A percentile compares a stretch with the other conserved stretches of the same genome.
phyloP scores from a whole-genome alignment of 2,888 invertebrate genomes.

The Nomada fucata region DNA sequence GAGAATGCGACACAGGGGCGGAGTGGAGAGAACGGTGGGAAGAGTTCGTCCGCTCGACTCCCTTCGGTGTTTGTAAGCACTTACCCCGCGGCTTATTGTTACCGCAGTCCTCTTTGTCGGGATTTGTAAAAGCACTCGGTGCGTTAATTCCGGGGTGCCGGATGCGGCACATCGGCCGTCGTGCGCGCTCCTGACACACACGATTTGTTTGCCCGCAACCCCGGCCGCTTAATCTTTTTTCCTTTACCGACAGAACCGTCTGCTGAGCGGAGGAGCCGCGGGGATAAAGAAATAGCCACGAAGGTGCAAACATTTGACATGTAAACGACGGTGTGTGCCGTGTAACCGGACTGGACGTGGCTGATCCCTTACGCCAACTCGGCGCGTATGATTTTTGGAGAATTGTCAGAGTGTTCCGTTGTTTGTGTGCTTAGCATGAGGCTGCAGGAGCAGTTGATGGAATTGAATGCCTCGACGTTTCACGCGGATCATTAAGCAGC shows the following conservation, averaged over 20 bases:
- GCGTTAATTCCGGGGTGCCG: slow-evolving; percentile 77
- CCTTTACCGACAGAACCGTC: slow-evolving; percentile 29
- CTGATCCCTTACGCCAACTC: slow-evolving; percentile 2
- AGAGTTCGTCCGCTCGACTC: slow-evolving; percentile 53
- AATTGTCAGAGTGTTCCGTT: neutral
- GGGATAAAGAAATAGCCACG: slow-evolving; percentile 19
- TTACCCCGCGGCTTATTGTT: slow-evolving; percentile 79
- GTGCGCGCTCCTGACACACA: slow-evolving; percentile 45
- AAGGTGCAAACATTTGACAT: slow-evolving; percentile 44
- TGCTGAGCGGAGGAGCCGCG: slow-evolving; percentile 10
- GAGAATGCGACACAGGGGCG: slow-evolving; percentile 25
- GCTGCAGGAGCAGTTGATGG: too few relatives aligned
- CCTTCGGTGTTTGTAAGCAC: slow-evolving; percentile 78
- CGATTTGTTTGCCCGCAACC: slow-evolving; percentile 57
- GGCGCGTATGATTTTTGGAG: neutral
- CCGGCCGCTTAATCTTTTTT: slow-evolving; percentile 53
- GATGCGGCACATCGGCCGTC: slow-evolving; percentile 52
- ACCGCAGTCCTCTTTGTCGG: slow-evolving; percentile 78
- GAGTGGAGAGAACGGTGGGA: slow-evolving; percentile 36
- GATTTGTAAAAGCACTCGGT: slow-evolving; percentile 80
- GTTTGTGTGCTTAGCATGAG: too few relatives aligned
- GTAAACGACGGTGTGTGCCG: slow-evolving; percentile 12
- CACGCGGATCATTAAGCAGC: too few relatives aligned
- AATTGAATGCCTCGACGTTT: neutral
- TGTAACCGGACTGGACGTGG: neutral